A percentile compares a stretch with the other conserved stretches of the same genome.
Evolutionary conservation across 2,888 invertebrate species (phyloP).

Genomic region (Melanophora roralis): DNA sequence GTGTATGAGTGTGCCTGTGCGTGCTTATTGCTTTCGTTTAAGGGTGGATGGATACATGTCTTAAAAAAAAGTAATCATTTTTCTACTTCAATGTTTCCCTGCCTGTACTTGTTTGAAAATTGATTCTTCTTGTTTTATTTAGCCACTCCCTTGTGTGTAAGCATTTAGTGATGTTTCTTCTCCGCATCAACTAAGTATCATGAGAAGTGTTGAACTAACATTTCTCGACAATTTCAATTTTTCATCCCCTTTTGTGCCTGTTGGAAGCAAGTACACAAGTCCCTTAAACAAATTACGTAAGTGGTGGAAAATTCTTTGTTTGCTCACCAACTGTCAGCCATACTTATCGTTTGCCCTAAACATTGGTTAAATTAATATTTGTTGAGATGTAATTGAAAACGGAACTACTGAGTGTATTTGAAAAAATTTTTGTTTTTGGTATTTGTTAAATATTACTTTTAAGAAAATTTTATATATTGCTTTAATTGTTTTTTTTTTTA

Average conservation of each 20-base stretch:
- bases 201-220: constrained; percentile 42
- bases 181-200: constrained; percentile 5
- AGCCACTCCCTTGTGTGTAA: constrained; percentile 52
- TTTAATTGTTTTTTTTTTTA: too few relatives aligned
- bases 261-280: constrained; percentile 18
- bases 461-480: too few relatives aligned
- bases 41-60: constrained; percentile 58
- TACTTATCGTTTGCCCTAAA: constrained; percentile 37
- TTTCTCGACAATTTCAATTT: constrained; percentile 14
- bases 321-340: constrained; percentile 15
- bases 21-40: neutral
- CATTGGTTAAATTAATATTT: constrained; percentile 47
- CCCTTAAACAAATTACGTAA: constrained; percentile 40
- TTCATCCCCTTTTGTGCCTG: constrained; percentile 52
- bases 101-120: neutral
- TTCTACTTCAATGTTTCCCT: constrained; percentile 2
- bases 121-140: constrained; percentile 22
- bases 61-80: constrained; percentile 45
- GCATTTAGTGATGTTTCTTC: constrained; percentile 6
- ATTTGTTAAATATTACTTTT: too few relatives aligned
- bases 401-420: too few relatives aligned
- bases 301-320: constrained; percentile 18
- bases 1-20: neutral
- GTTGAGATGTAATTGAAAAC: neutral
- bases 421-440: too few relatives aligned